Base-by-base conservation (phyloP, 1,140 invertebrate species). In the Drosophila suzukii region DNA sequence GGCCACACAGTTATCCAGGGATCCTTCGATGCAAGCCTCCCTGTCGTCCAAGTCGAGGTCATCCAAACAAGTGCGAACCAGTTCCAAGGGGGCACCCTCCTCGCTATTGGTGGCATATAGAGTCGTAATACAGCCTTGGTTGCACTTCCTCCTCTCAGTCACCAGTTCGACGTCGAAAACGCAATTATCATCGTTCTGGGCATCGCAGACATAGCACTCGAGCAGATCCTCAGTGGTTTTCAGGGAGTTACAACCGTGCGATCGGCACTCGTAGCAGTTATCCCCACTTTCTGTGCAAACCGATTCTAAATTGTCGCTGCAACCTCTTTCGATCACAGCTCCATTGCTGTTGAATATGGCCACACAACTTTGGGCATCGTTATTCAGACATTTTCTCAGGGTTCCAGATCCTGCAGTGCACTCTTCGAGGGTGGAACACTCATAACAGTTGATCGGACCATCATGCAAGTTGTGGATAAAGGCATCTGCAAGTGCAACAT, bases 371-470 rank as follows among this genome's bases (percentile, higher is more conserved):
- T 92, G 88, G 13, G 53, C 60, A 50, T 73, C 63, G 34, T 91
- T 88, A 2, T 50, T 20, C 6, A 76, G 57, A 15, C 91, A 92
- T 17, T 84, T 84, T 3, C 53, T 41, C 6, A 91, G 20, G 10
- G n/a, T 6, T 10, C 84, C 91, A 0, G 65, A 43, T 11, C 76
- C 54, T 3, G 38, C 58, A 0, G 66, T 43, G 47, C 88, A 91
- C 3, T 84, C 74, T 32, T 65, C 74, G 1, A 49, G 53, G 44
- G 46, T 63, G 44, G 68, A 60, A 39, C 88, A 91, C 27, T 53
- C 72, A 34, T 85, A 74, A 20, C 89, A 91, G n/a, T 91, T 91
- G 7, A 91, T 91, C 38, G 80, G 73, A 2, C 83, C 89, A 24
- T 63, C 59, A 46, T 89, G 89, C 78, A 78, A 91, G 36, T 39